A percentile compares a stretch with the other conserved stretches of the same genome.
Evolutionary conservation across 1,140 invertebrate genomes (phyloP).

Genomic region (Tetranychus urticae): DNA sequence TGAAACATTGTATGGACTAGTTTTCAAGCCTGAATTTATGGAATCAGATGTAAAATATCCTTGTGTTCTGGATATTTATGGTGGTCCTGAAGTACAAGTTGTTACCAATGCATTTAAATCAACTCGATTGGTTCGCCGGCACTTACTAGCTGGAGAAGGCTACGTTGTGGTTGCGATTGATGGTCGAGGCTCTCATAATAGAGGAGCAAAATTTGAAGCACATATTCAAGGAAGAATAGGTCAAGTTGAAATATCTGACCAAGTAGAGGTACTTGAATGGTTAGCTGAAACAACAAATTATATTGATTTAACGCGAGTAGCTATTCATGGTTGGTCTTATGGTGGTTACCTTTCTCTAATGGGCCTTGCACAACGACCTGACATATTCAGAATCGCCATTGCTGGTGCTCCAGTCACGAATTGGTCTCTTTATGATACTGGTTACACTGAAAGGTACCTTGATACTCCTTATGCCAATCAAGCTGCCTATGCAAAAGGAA

Average conservation of each 20-base stretch:
- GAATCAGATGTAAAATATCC: conserved; percentile 56
- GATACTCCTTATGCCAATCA: conserved; percentile 58
- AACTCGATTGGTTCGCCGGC: conserved; percentile 66
- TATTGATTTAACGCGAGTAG: conserved; percentile 74
- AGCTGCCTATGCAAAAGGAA: conserved; percentile 48
- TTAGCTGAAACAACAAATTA: conserved; percentile 56
- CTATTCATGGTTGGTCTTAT: conserved; percentile 95
- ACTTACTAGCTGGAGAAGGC: conserved; percentile 82
- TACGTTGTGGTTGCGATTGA: conserved; percentile 90
- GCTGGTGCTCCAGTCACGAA: conserved; percentile 90
- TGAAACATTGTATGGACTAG: conserved; percentile 60
- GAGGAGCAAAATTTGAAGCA: conserved; percentile 73
- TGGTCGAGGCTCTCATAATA: conserved; percentile 72
- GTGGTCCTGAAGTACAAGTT: conserved; percentile 87
- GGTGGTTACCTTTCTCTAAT: conserved; percentile 33
- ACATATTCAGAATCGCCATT: conserved; percentile 29
- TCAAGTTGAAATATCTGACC: conserved; percentile 71
- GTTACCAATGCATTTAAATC: conserved; percentile 90
- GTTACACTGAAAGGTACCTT: conserved; percentile 95
- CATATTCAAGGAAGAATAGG: conserved; percentile 71
- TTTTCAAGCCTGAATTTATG: conserved; percentile 64
- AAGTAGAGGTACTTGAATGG: conserved; percentile 66
- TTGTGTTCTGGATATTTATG: conserved; percentile 86
- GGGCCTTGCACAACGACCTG: conserved; percentile 24
- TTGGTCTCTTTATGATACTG: conserved; percentile 82